Percentiles rank a stretch among this genome's conserved stretches.
Evolutionary conservation across 2,797 vertebrate species (phyloP).

Genomic region (Tapirus indicus): DNA sequence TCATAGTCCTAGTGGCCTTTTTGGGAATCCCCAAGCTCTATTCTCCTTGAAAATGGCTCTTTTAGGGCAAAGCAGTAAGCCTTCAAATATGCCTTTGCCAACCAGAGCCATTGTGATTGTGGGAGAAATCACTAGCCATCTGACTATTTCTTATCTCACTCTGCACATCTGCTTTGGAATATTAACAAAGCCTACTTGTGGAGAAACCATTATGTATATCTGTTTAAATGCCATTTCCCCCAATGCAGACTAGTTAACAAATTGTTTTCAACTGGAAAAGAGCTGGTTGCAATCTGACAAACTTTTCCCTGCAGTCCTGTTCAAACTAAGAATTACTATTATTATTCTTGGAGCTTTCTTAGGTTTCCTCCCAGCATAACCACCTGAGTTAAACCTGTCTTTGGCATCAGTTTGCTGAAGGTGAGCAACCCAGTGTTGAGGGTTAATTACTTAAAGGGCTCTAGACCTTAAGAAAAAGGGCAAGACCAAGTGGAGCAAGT

Average conservation of each 20-base stretch:
- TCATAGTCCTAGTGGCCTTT: not conserved
- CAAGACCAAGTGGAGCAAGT: not conserved
- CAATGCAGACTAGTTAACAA: not conserved
- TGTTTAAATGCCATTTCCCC: not conserved
- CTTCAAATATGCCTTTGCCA: slow-evolving; percentile 21
- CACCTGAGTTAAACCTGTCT: not conserved
- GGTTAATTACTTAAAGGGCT: not conserved
- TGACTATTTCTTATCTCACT: slow-evolving; percentile 42
- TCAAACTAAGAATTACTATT: not conserved
- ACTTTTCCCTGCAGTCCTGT: not conserved
- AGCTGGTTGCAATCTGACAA: slow-evolving; percentile 24
- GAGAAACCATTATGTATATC: not conserved
- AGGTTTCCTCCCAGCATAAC: not conserved
- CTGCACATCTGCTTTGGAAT: slow-evolving; percentile 61
- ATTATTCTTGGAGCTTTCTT: not conserved
- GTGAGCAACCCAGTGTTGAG: not conserved
- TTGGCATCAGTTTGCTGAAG: not conserved
- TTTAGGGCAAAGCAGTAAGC: slow-evolving; percentile 46
- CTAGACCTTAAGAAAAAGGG: not conserved
- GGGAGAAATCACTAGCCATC: not conserved
- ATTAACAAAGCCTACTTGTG: slow-evolving; percentile 44
- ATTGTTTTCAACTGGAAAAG: slow-evolving; percentile 33
- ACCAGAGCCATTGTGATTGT: not conserved
- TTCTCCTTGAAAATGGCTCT: slow-evolving; percentile 21
- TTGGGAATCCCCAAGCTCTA: slow-evolving; percentile 13